A percentile compares a stretch with the other conserved stretches of the same genome.
phyloP scores from a whole-genome alignment of 2,888 invertebrate species.

The Zaprionus lineosus region DNA sequence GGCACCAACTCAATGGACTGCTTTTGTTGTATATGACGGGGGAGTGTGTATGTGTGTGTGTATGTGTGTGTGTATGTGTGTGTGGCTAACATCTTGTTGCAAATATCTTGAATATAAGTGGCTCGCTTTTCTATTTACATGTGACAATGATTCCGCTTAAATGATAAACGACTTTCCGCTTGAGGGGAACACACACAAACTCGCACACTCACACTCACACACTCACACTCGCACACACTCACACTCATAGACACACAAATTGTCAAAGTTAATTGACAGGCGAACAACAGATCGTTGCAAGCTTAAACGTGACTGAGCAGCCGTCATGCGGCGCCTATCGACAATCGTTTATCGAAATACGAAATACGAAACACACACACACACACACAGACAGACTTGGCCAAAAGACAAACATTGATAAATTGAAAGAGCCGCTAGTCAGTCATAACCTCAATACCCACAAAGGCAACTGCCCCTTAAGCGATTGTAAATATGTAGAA shows the following conservation, averaged over 20 bases:
- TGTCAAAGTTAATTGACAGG: slow-evolving; percentile 51
- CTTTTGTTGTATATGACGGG: slow-evolving; percentile 36
- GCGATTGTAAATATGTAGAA: slow-evolving; percentile 21
- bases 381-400: neutral
- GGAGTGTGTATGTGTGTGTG: too few species aligned
- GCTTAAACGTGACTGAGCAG: slow-evolving; percentile 31
- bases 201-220: too few species aligned
- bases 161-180: slow-evolving; percentile 47
- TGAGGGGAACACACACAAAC: slow-evolving; percentile 5
- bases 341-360: slow-evolving; percentile 20
- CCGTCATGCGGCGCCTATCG: slow-evolving; percentile 11
- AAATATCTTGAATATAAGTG: slow-evolving; percentile 24
- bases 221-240: too few species aligned
- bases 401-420: slow-evolving; percentile 20
- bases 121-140: slow-evolving; percentile 27
- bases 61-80: too few species aligned
- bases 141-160: slow-evolving; percentile 44
- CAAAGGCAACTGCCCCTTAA: slow-evolving; percentile 9
- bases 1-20: slow-evolving; percentile 34
- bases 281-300: slow-evolving; percentile 25
- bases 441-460: slow-evolving; percentile 27
- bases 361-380: slow-evolving; percentile 2
- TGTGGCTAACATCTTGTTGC: slow-evolving; percentile 25
- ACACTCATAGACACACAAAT: too few species aligned
- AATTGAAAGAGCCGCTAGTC: slow-evolving; percentile 36